Evolutionary conservation across 2,797 vertebrate genomes (phyloP), one percentile per base, ranked within the genome.

Genomic region (Botia almorhae): DNA sequence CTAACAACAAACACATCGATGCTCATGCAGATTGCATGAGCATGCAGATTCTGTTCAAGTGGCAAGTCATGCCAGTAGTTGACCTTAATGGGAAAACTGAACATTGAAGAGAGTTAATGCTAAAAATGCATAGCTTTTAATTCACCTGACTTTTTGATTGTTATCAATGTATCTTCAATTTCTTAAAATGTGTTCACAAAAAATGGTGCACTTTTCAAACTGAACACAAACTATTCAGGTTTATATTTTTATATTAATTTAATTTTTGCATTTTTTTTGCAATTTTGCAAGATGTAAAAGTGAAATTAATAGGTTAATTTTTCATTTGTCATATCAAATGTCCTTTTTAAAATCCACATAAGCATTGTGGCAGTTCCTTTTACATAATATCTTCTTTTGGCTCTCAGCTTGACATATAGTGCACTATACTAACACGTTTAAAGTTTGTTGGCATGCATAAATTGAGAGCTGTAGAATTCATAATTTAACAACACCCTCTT

Each of bases 401-500:
- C 43, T 67, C 50, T 81, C 58, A 72, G 61, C 55, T 67, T 78
- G 76, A 61, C 69, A 69, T 43, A 72, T 78, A 46, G 74, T 81
- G 81, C 79, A 86, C 75, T 83, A 88, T 87, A 89, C 89, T 90
- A 90, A 91, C 90, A 89, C 46, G 83, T 90, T 90, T 85, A 92
- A 93, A 91, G 90, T 92, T 90, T 92, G 90, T 88, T 85, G 87
- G 86, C 82, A 90, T 88, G 87, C 82, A 84, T 86, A 85, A 85
- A 88, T 75, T 65, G 84, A 83, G 83, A 78, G 85, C 48, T 50
- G 87, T 23, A 51, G 84, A 77, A 81, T 88, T 88, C 87, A 91
- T 93, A 92, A 93, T 92, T 90, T 90, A 89, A 85, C 88, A 86
- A 89, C 87, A 90, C 86, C 90, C 90, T 88, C 88, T 87, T 89